These are phyloP conservation scores for Paracyclopina nana DNA, from an alignment of 1,140 invertebrate genomes.

Conservation along the genomic window DNA sequence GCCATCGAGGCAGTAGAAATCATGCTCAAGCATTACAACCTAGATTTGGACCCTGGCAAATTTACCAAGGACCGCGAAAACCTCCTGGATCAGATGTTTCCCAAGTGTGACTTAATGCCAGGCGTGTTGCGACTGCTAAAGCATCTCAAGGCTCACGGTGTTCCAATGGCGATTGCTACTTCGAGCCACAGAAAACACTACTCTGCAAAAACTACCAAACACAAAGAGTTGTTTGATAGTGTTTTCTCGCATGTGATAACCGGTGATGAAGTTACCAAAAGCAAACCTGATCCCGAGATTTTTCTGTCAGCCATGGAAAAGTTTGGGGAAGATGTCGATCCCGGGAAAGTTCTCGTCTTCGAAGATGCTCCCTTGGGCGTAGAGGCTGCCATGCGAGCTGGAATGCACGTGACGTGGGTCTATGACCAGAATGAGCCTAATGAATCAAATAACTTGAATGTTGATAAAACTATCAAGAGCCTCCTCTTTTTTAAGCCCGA, in stretches of 20 bases:
- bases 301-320: not conserved
- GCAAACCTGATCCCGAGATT: slow-evolving; percentile 4
- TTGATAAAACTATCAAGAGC: too few species aligned
- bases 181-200: not conserved
- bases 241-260: slow-evolving; percentile 3
- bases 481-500: too few species aligned
- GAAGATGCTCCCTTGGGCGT: slow-evolving; percentile 5
- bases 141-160: not conserved
- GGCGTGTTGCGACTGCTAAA: not conserved
- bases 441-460: too few species aligned
- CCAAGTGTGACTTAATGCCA: not conserved
- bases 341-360: not conserved
- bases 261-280: not conserved
- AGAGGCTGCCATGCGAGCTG: not conserved
- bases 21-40: not conserved
- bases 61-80: not conserved
- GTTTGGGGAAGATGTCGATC: not conserved
- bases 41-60: not conserved
- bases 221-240: not conserved
- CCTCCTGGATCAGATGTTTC: not conserved
- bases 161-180: not conserved
- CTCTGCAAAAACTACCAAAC: not conserved
- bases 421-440: too few species aligned
- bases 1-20: not conserved
- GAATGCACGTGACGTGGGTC: not conserved